Conservation (phyloP, 2,888 invertebrate genomes). For the Epirrhoe tristata region DNA sequence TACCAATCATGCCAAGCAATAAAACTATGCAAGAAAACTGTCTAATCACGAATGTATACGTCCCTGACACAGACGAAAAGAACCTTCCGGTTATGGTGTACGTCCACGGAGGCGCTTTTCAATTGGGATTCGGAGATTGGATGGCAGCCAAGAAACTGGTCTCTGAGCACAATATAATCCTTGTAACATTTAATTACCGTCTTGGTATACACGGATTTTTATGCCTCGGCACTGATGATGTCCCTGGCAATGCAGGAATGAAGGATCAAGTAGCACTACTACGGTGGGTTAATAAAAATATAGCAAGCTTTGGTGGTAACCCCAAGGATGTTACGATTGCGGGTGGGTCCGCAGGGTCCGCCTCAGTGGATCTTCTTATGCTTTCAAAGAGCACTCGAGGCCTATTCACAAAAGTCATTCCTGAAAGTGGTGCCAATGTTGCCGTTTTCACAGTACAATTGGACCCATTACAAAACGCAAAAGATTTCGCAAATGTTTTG, state of each 20-base stretch:
- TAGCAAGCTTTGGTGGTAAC: slow-evolving; percentile 58
- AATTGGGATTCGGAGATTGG: slow-evolving; percentile 43
- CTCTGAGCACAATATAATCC: slow-evolving; percentile 45
- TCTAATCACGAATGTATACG: slow-evolving; percentile 63
- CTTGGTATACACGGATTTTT: slow-evolving; percentile 52
- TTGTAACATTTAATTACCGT: slow-evolving; percentile 54
- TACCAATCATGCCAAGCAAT: neutral
- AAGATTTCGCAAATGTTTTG: slow-evolving; percentile 46
- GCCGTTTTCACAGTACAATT: slow-evolving; percentile 49
- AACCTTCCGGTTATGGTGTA: slow-evolving; percentile 52
- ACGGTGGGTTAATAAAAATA: slow-evolving; percentile 58
- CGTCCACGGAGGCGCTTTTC: slow-evolving; percentile 55
- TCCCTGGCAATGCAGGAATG: slow-evolving; percentile 60
- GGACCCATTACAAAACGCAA: slow-evolving; percentile 57
- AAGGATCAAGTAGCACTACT: slow-evolving; percentile 59
- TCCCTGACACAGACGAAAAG: slow-evolving; percentile 56
- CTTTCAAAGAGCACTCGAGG: slow-evolving; percentile 52
- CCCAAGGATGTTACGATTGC: slow-evolving; percentile 57
- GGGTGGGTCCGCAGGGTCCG: slow-evolving; percentile 55
- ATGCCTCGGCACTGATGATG: slow-evolving; percentile 53
- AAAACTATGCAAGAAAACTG: slow-evolving; percentile 58
- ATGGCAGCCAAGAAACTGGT: slow-evolving; percentile 40
- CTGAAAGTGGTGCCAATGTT: slow-evolving; percentile 55
- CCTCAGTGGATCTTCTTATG: slow-evolving; percentile 51
- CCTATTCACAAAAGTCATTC: slow-evolving; percentile 56